These are phyloP conservation scores for Troides oblongomaculatus DNA, from an alignment of 2,888 invertebrate genomes.

Conservation along the genomic window DNA sequence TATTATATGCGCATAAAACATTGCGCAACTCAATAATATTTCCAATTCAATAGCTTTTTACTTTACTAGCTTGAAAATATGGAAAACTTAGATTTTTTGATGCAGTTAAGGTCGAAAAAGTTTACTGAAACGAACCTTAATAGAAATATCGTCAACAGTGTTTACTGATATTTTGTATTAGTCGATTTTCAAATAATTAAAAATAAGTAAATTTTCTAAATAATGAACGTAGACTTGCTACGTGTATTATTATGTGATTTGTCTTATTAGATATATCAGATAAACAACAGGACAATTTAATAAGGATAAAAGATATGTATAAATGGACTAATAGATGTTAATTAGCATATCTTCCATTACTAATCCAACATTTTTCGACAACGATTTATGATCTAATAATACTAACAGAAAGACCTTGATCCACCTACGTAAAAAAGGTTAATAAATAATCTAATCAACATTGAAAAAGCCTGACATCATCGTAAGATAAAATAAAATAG, in stretches of 20 bases:
- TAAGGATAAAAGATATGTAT: background rate
- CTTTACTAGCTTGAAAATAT: no score
- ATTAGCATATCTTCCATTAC: background rate
- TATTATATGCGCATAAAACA: background rate
- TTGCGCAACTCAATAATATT: no score
- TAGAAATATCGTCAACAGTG: background rate
- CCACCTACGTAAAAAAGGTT: background rate
- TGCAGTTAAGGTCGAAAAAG: background rate
- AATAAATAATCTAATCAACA: background rate
- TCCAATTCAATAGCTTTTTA: no score
- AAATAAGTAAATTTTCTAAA: no score
- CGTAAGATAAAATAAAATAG: background rate
- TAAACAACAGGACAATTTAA: background rate
- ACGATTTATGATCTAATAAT: background rate
- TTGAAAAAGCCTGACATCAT: slow-evolving; percentile 1
- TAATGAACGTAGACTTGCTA: no score
- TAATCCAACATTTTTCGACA: background rate
- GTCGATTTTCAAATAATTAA: background rate
- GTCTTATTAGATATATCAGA: no score
- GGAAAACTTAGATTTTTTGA: background rate
- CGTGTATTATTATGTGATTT: no score
- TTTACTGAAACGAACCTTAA: background rate
- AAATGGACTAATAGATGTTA: background rate
- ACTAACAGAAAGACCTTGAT: background rate
- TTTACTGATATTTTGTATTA: background rate